Conservation (phyloP, 2,888 invertebrate genomes). For the Tipula vernalis region DNA sequence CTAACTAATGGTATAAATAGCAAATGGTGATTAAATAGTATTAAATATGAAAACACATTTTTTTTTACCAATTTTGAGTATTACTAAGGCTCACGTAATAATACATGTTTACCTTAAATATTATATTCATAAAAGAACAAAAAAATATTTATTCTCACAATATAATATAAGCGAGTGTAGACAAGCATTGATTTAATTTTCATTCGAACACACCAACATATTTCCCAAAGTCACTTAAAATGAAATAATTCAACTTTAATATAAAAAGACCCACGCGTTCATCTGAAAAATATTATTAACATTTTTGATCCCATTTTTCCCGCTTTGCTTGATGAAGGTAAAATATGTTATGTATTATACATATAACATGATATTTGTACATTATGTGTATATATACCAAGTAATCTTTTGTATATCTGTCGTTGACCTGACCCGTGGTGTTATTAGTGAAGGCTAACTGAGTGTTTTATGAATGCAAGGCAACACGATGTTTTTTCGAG, state of each 20-base stretch:
- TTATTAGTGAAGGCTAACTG: background rate
- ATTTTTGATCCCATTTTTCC: background rate
- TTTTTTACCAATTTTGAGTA: too few species aligned
- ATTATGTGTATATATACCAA: background rate
- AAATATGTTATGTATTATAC: background rate
- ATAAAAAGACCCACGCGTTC: background rate
- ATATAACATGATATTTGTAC: background rate
- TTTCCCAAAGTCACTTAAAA: background rate
- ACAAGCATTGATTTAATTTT: background rate
- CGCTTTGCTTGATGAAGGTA: background rate
- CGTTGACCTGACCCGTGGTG: background rate
- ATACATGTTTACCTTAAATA: too few species aligned
- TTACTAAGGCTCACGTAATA: too few species aligned
- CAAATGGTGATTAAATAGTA: too few species aligned
- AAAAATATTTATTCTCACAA: too few species aligned
- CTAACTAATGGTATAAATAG: too few species aligned
- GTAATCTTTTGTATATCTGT: background rate
- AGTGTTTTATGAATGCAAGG: background rate
- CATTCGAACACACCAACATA: background rate
- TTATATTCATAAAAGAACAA: too few species aligned
- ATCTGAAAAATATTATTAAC: background rate
- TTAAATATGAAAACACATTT: too few species aligned
- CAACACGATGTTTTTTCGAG: too few species aligned
- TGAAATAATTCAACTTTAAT: background rate
- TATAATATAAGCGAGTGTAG: too few species aligned